Evolutionary conservation across 1,140 invertebrate species (phyloP).

Genomic region (Caerostris extrusa): DNA sequence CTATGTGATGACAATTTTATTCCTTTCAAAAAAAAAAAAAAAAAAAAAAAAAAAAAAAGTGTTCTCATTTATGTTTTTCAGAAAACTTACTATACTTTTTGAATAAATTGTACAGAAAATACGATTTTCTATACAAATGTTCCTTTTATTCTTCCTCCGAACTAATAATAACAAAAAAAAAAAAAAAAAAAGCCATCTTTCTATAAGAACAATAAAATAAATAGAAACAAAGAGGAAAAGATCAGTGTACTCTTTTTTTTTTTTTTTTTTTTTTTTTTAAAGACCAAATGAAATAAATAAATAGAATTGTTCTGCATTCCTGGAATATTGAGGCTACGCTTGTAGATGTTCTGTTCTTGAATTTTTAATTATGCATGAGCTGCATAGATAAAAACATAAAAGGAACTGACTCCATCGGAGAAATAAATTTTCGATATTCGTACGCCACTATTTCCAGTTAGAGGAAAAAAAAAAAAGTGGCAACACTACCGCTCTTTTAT

Average conservation of each 20-base stretch:
- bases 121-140: too few species aligned
- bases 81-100: too few species aligned
- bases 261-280: not conserved
- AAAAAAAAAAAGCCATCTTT: too few species aligned
- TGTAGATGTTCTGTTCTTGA: not conserved
- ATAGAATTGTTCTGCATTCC: conserved; percentile 32
- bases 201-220: too few species aligned
- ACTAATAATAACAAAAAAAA: too few species aligned
- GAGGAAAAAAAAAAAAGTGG: not conserved
- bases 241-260: not conserved
- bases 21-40: too few species aligned
- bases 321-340: not conserved
- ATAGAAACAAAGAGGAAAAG: too few species aligned
- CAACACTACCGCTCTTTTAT: conserved; percentile 41
- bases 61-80: too few species aligned
- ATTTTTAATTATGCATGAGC: conserved; percentile 41
- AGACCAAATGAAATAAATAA: not conserved
- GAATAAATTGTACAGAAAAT: too few species aligned
- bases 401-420: not conserved
- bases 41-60: too few species aligned
- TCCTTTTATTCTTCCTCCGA: too few species aligned
- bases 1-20: too few species aligned
- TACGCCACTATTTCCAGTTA: conserved; percentile 8
- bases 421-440: conserved; percentile 18
- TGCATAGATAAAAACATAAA: conserved; percentile 32